Conservation (phyloP, 2,888 invertebrate species). For the Mamestra brassicae region DNA sequence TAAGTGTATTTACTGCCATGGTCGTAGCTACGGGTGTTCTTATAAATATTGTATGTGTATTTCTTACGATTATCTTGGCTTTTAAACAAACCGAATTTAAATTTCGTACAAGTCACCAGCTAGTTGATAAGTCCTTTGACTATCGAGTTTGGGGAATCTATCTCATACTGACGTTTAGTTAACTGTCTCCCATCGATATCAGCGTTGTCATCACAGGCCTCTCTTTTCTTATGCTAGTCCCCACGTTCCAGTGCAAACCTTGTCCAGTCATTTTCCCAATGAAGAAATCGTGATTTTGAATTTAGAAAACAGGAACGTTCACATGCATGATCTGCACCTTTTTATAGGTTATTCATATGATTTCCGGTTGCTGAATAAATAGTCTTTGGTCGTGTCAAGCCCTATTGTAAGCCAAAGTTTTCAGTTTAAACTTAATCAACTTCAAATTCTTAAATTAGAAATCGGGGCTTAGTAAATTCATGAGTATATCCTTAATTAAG, state of each 20-base stretch:
- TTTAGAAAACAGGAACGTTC: too few species aligned
- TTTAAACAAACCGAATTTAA: not conserved
- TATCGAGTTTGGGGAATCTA: not conserved
- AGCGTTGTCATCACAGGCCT: not conserved
- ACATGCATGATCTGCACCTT: too few species aligned
- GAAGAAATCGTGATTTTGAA: not conserved
- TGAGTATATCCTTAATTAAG: not conserved
- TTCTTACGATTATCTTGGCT: constrained; percentile 12
- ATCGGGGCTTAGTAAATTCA: not conserved
- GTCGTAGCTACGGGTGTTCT: constrained; percentile 6
- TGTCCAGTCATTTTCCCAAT: not conserved
- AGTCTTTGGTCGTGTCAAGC: too few species aligned
- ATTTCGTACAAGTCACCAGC: not conserved
- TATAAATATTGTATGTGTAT: constrained; percentile 33
- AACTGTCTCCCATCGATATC: not conserved
- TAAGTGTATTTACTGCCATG: constrained; percentile 41
- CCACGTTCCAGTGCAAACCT: too few species aligned
- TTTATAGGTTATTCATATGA: too few species aligned
- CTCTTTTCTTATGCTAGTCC: too few species aligned
- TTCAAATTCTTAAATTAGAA: not conserved
- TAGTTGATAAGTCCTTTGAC: not conserved
- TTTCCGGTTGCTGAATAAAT: too few species aligned
- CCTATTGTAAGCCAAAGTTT: too few species aligned
- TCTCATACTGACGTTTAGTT: not conserved
- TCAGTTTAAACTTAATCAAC: not conserved